Base-by-base conservation (phyloP, 2,888 invertebrate genomes). In the Rhamphomyia laevipes region DNA sequence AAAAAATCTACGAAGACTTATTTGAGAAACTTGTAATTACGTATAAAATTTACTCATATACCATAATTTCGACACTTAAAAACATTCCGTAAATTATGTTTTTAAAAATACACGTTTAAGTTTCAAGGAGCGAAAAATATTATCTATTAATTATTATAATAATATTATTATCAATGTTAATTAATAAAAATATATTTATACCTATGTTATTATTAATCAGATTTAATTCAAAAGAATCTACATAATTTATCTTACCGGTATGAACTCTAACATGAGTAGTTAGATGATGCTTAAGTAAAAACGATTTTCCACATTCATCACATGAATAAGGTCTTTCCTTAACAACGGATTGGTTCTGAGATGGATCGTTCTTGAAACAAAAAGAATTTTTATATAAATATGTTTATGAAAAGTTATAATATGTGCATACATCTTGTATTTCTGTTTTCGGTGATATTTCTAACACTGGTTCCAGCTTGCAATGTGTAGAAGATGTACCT, bases 221-320 rank as follows among this genome's bases (percentile, higher is more conserved):
- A n/a, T n/a, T n/a, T n/a, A n/a, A n/a, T n/a, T n/a, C n/a, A n/a
- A n/a, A n/a, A n/a, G n/a, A 30, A 30, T 33, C 7, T 13, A 33
- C 3, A 33, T 4, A 13, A 16, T 7, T 16, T 17, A 33, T 18
- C 18, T 54, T 62, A 78, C 78, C 86, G 49, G 86, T 86, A 64
- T 88, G 87, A 4, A 86, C 86, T 61, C 86, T 76, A 50, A 84
- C 84, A 61, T 88, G 87, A 31, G 87, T 87, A 4, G 87, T 87
- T 51, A 88, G 76, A 68, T 88, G 88, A 65, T 88, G 88, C 66
- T 88, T 88, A 49, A 87, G 70, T 43, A 87, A 77, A 70, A 88
- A 88, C 13, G 86, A 84, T 67, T 88, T 88, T 47, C 86, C 86
- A 63, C 88, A 88, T 70, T 86, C 86, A 23, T 82, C 78, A 64